Base-by-base conservation (phyloP, 1,140 invertebrate genomes). In the Gyrodactylus salaris region DNA sequence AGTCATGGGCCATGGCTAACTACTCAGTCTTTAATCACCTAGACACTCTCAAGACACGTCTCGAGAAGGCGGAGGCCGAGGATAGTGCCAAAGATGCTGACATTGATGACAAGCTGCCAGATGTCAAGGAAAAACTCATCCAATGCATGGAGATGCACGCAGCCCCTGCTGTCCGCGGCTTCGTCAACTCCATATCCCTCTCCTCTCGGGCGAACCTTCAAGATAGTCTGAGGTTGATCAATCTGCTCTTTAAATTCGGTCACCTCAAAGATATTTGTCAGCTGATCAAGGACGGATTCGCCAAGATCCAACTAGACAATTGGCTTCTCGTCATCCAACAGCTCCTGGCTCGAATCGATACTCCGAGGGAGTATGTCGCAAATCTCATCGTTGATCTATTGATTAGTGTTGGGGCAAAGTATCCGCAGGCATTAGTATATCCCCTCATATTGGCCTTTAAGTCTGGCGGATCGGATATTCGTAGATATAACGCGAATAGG, bases 251-350 rank as follows among this genome's bases (percentile, higher is more conserved):
- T 26, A 68, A 76, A 25, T 73, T 72, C 70, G 70, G 73, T 69
- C 74, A 75, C 24, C 25, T 23, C 0, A 25, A 68, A 71, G 25
- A 73, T 22, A 74, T 74, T 20, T 21, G 34, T 25, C 21, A 73
- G 26, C 22, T 22, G 0, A 85, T 99, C 21, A 84, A 87, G 0
- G 91, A 95, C 76, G 91, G 91, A 0, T 87, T 97, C 68, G 86
- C 88, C 75, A 85, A 87, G 0, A 91, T 97, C 26, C 89, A 94
- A 77, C 91, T 97, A 74, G 92, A 97, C 77, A 96, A 91, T 19
- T 99, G 95, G 95, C 82, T 99, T 0, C 93, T 99, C 84, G 84
- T 99, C 0, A 97, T 98, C 76, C 95, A 95, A 0, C 95, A 99
- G 80, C 81, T 99, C 0, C 98, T 99, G 76, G 93, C 94, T 0